Evolutionary conservation across 2,888 invertebrate species (phyloP), one percentile per base, ranked within the genome.

Genomic region (Mythimna vitellina): DNA sequence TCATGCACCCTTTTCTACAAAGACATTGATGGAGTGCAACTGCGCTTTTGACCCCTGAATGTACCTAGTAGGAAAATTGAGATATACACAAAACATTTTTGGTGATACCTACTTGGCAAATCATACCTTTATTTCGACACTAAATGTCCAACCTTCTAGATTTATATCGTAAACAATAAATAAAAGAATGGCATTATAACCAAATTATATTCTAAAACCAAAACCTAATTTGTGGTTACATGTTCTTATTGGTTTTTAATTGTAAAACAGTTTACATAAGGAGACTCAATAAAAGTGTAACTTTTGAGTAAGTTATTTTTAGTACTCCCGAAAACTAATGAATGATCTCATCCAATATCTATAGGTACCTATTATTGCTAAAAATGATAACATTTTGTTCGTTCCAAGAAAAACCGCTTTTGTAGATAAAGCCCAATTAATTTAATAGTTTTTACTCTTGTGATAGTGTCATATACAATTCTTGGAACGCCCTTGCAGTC

Each of bases 161-260:
- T 29, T 29, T 17, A 29, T 25, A 8, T 54, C n/a, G 38, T 46
- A 14, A 46, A 46, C 42, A 46, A 42, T 42, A 46, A 46, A 46
- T 46, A 46, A 14, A 14, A 46, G 14, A 1, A 46, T 14, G 42
- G 5, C 42, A 46, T 46, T 46, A 42, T 42, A 42, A 42, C 12
- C 12, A 42, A 42, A 42, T 14, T 42, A 12, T 14, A 10, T 10
- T 42, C 42, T 42, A 12, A 46, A 46, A 35, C 9, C 22, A 12
- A 46, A 46, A 35, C 9, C 22, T 42, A 22, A 54, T 32, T 56
- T 10, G 29, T 20, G 12, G 2, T 53, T 14, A 65, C 3, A 29
- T 9, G 8, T 20, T 70, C 17, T 3, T 56, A 71, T 49, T 22
- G 35, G 1, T 22, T 29, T 72, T 57, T 51, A 64, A 73, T 56